Conservation (phyloP, 2,113 vertebrate species). For the Aldabrachelys gigantea region DNA sequence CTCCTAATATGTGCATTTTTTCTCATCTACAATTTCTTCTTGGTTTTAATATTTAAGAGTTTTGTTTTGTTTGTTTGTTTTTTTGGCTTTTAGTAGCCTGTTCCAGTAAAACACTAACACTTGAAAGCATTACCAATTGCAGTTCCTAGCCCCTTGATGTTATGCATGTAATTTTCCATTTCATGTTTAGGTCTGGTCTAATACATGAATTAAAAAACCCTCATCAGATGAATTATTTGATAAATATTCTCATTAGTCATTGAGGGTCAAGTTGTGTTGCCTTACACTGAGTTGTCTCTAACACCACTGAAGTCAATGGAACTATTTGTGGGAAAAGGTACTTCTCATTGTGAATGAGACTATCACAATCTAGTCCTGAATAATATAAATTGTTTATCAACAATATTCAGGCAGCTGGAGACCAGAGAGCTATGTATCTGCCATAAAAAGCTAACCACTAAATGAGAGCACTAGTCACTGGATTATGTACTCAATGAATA, state of each 20-base stretch:
- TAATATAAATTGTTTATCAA: not conserved
- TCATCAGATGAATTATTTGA: not conserved
- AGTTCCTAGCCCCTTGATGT: not conserved
- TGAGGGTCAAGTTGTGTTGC: not conserved
- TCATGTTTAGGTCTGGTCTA: not conserved
- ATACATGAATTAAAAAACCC: not conserved
- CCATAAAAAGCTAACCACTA: not conserved
- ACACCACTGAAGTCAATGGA: not conserved
- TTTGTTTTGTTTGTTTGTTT: not conserved
- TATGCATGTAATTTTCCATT: not conserved
- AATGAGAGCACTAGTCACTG: not conserved
- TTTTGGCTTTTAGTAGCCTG: not conserved
- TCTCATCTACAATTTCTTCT: not conserved
- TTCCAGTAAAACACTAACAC: not conserved
- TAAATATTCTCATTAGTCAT: not conserved
- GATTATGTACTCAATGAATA: not conserved
- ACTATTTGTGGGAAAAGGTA: not conserved
- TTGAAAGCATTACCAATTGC: not conserved
- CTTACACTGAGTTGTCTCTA: not conserved
- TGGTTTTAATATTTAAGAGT: not conserved
- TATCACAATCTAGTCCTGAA: not conserved
- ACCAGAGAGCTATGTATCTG: not conserved
- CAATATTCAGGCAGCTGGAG: too few relatives aligned
- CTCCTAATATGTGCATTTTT: not conserved
- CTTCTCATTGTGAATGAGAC: not conserved